Conservation (phyloP, 2,113 vertebrate species). For the Formicarius rufipectus region DNA sequence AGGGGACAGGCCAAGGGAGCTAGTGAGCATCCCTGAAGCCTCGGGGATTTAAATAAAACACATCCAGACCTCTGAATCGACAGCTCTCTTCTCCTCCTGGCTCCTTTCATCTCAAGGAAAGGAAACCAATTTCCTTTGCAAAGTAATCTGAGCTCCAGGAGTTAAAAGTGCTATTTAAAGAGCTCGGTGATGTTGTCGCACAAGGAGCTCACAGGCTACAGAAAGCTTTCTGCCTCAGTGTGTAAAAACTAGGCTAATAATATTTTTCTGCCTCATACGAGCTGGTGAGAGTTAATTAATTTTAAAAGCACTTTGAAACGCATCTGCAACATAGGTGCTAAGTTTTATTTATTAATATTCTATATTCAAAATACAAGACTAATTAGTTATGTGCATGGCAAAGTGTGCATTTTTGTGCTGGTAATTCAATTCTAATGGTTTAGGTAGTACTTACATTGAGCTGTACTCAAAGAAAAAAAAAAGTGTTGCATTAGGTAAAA, state of each 20-base stretch:
- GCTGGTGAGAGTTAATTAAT: slow-evolving; percentile 24
- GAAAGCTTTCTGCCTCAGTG: not conserved
- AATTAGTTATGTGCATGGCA: not conserved
- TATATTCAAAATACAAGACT: not conserved
- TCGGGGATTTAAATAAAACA: not conserved
- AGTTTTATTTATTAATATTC: slow-evolving; percentile 25
- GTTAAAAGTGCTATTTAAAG: slow-evolving; percentile 16
- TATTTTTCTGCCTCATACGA: slow-evolving; percentile 8
- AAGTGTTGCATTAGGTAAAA: not conserved
- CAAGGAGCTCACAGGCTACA: not conserved
- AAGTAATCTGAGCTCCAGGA: slow-evolving; percentile 13
- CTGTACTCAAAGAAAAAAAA: not conserved
- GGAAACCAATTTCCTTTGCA: slow-evolving; percentile 37
- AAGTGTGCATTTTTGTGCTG: not conserved
- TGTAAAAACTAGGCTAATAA: slow-evolving; percentile 33
- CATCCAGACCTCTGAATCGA: not conserved
- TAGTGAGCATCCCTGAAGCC: not conserved
- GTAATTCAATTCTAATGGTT: not conserved
- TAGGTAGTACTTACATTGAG: not conserved
- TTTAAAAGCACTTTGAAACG: slow-evolving; percentile 17
- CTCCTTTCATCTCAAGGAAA: slow-evolving; percentile 2
- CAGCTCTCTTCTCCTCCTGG: not conserved
- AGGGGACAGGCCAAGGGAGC: not conserved
- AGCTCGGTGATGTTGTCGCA: not conserved
- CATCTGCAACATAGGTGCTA: not conserved